Evolutionary conservation across 2,888 invertebrate species (phyloP), one percentile per base, ranked within the genome.

Genomic region (Phortica okadai): DNA sequence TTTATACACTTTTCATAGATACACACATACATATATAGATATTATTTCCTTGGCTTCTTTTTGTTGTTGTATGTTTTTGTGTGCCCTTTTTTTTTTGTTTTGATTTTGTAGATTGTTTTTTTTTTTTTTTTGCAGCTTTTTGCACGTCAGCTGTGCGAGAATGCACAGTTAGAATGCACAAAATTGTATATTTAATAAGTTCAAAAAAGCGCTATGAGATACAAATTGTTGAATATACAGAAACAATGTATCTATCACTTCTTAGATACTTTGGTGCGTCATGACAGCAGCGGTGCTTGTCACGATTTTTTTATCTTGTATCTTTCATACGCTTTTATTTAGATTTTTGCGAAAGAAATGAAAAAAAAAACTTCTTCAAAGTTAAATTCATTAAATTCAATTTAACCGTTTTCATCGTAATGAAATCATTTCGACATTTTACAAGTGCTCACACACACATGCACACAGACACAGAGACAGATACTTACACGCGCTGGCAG

Each of bases 371-470:
- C 10, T 1, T 59, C n/a, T 59, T n/a, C 59, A 59, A 59, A 59
- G 14, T 7, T 16, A 59, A 59, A 59, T 59, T 21, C 16, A 59
- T n/a, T 59, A 59, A 11, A 59, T 59, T n/a, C 59, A 59, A 59
- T 59, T 59, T 59, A 59, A 59, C 14, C 16, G 16, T n/a, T 33
- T 59, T 11, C 21, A n/a, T 59, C n/a, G 21, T 16, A 59, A 59
- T 59, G 59, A 21, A n/a, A 59, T n/a, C 16, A 7, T 14, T 59
- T 59, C n/a, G 16, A 59, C 59, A 21, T 59, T n/a, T 10, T 59
- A 21, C 21, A 59, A n/a, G 59, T 21, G 59, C 7, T 1, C 21
- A 21, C n/a, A 21, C 59, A n/a, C 59, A 59, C n/a, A 59, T 1
- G 7, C 7, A 54, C 5, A 33, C 4, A 33, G 33, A 33, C 1